Percentiles rank a stretch among this genome's conserved stretches.
Evolutionary conservation across 1,140 invertebrate genomes (phyloP).

Genomic region (Prorops nasuta): DNA sequence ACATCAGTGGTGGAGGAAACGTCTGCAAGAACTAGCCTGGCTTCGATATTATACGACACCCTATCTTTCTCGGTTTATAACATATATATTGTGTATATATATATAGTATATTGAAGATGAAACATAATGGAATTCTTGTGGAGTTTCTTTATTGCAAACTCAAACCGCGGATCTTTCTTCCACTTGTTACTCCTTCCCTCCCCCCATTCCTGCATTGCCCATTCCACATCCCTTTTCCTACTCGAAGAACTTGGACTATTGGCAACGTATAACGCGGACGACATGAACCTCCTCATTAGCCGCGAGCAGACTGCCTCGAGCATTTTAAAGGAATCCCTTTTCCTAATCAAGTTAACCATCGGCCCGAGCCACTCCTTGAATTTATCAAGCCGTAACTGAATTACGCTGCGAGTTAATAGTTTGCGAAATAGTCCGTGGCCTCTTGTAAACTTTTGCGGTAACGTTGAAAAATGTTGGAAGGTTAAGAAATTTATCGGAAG

Average conservation of each 20-base stretch:
- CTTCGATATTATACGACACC: too few species aligned
- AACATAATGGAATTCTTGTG: too few species aligned
- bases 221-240: neutral
- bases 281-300: slow-evolving; percentile 23
- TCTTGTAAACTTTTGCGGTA: too few species aligned
- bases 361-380: slow-evolving; percentile 6
- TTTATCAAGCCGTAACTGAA: too few species aligned
- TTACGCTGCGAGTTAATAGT: too few species aligned
- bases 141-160: too few species aligned
- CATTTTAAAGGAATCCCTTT: slow-evolving; percentile 24
- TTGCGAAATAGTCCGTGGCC: too few species aligned
- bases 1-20: too few species aligned
- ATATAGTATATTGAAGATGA: too few species aligned
- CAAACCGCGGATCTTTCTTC: slow-evolving; percentile 5
- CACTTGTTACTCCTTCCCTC: slow-evolving; percentile 8
- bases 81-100: too few species aligned
- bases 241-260: slow-evolving; percentile 10
- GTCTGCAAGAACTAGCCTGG: too few species aligned
- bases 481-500: neutral
- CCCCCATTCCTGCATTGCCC: neutral
- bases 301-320: slow-evolving; percentile 11
- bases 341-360: slow-evolving; percentile 16
- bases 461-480: neutral
- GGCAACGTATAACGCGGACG: slow-evolving; percentile 9
- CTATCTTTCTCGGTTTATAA: too few species aligned